Conservation (phyloP, 1,140 invertebrate species). For the Lysiphlebus fabarum region DNA sequence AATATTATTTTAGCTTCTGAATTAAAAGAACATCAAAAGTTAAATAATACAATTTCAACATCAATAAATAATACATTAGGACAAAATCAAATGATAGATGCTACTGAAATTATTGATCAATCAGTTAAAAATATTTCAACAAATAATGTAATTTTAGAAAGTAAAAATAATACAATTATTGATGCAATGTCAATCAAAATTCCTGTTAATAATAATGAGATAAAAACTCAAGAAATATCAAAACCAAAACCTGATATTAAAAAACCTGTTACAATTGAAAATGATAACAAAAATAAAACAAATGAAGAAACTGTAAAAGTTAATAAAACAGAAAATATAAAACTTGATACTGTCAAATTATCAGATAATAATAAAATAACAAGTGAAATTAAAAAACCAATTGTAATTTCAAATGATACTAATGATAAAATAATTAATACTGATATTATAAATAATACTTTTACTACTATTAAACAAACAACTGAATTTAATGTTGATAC, state of each 20-base stretch:
- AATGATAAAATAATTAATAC: too few species aligned
- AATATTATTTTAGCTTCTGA: slow-evolving; percentile 35
- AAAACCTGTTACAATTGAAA: slow-evolving; percentile 1
- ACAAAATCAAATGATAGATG: slow-evolving; percentile 18
- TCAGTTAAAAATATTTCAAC: background rate
- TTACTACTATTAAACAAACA: background rate
- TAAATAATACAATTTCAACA: too few species aligned
- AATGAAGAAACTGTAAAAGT: background rate
- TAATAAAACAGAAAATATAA: background rate
- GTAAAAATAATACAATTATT: background rate
- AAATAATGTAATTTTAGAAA: background rate
- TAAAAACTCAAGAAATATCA: background rate
- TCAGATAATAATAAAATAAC: background rate
- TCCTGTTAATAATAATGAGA: background rate
- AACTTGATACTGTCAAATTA: background rate
- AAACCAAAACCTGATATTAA: background rate
- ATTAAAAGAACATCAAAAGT: slow-evolving; percentile 1
- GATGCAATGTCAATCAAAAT: background rate
- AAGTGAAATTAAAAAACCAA: background rate
- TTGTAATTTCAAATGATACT: too few species aligned
- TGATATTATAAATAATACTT: too few species aligned
- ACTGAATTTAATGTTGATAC: background rate
- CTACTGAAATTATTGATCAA: slow-evolving; percentile 15
- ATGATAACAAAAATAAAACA: background rate
- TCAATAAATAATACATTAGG: slow-evolving; percentile 1